Percentiles rank a stretch among this genome's conserved stretches.
Evolutionary conservation across 2,888 invertebrate genomes (phyloP).

Genomic region (Nymphalis urticae): DNA sequence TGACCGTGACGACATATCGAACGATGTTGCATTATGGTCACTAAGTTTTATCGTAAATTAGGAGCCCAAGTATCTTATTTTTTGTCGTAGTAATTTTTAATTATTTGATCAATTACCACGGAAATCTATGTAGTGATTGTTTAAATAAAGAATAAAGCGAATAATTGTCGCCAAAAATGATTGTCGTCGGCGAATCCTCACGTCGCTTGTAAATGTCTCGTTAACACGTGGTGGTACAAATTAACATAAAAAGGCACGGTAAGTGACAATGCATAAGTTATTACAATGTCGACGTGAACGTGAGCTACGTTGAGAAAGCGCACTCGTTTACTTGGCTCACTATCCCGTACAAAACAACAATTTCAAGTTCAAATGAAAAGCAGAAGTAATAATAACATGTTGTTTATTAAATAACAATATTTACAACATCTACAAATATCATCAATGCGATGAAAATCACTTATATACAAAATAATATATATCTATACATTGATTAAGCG

Average conservation of each 20-base stretch:
- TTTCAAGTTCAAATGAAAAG: not conserved
- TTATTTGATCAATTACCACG: no score
- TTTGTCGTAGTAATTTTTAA: no score
- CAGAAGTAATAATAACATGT: not conserved
- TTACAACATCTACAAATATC: constrained; percentile 2
- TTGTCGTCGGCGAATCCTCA: constrained; percentile 13
- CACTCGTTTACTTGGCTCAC: not conserved
- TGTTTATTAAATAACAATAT: constrained; percentile 10
- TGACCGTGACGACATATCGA: constrained; percentile 28
- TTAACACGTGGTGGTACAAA: constrained; percentile 42
- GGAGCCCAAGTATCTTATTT: no score
- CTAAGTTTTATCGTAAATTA: not conserved
- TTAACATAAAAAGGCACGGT: constrained; percentile 48
- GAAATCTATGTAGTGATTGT: no score
- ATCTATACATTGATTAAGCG: not conserved
- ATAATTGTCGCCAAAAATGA: no score
- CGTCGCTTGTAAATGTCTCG: constrained; percentile 27
- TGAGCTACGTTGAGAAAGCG: constrained; percentile 8
- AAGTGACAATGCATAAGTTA: constrained; percentile 54
- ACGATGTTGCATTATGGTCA: not conserved
- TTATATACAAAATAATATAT: constrained; percentile 1
- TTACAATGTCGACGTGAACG: constrained; percentile 41
- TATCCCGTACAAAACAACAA: not conserved
- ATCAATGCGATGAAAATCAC: not conserved
- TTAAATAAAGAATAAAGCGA: no score